phyloP scores from a whole-genome alignment of 2,797 vertebrate genomes.

The Rhinichthys osculus region DNA sequence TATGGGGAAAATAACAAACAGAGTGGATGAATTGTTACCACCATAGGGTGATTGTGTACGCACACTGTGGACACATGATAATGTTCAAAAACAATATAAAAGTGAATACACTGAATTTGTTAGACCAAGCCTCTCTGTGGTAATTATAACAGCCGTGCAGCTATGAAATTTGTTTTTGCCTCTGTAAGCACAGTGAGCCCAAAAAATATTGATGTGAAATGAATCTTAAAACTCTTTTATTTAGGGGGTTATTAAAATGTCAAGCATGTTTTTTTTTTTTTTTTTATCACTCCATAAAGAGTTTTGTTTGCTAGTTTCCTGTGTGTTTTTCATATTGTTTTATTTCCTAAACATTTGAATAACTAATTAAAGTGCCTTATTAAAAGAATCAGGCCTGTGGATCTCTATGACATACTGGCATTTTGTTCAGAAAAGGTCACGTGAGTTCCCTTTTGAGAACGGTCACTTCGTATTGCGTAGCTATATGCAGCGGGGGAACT shows the following conservation, averaged over 20 bases:
- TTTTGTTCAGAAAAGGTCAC: conserved; percentile 46
- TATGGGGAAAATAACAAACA: too few species aligned
- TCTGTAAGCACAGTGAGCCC: neutral
- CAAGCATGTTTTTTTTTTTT: neutral
- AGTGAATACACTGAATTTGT: neutral
- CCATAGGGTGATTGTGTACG: too few species aligned
- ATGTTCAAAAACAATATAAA: neutral
- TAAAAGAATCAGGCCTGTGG: neutral
- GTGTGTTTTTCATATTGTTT: neutral
- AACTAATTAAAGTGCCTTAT: conserved; percentile 33
- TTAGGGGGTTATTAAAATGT: neutral
- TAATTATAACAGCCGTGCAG: neutral
- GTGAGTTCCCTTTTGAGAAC: neutral
- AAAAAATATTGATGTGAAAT: conserved; percentile 6
- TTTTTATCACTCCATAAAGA: neutral
- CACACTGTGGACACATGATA: too few species aligned
- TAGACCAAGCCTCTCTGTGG: neutral
- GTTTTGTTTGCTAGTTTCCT: neutral
- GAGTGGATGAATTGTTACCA: too few species aligned
- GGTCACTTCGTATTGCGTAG: too few species aligned
- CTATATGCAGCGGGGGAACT: too few species aligned
- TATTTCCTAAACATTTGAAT: conserved; percentile 8
- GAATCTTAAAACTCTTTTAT: neutral
- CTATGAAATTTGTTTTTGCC: neutral
- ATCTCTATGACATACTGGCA: conserved; percentile 37